These are phyloP conservation scores for Crypturellus undulatus DNA, from an alignment of 2,113 vertebrate genomes.

Conservation along the genomic window DNA sequence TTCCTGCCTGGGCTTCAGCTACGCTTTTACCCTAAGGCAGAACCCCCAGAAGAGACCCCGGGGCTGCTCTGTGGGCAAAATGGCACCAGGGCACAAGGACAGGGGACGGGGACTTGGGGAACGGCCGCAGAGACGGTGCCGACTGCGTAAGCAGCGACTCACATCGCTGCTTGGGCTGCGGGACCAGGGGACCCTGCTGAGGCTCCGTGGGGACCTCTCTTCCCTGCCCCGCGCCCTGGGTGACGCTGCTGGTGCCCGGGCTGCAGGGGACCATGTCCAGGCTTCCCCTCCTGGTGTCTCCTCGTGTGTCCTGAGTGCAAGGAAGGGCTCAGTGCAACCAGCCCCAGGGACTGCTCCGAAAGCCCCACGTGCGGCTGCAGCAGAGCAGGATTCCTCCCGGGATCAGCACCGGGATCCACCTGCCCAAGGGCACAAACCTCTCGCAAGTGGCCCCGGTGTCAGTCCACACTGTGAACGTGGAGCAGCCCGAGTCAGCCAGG, in stretches of 20 bases:
- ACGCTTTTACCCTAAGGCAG: background rate
- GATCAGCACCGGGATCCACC: background rate
- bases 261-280: no score
- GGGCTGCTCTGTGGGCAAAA: background rate
- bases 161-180: accelerated
- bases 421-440: background rate
- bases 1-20: background rate
- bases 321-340: background rate
- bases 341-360: no score
- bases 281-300: background rate
- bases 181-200: background rate
- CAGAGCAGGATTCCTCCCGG: background rate
- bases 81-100: background rate
- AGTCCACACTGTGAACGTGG: background rate
- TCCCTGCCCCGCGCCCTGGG: background rate
- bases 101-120: background rate
- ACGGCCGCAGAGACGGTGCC: accelerated
- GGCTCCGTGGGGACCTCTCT: background rate
- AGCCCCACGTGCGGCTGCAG: background rate
- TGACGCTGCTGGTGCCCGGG: no score
- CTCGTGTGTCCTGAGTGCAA: background rate
- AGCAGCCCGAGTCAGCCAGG: accelerated
- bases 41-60: background rate
- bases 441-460: background rate
- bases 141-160: accelerated